Percentiles rank a stretch among this genome's conserved stretches.
These are phyloP conservation scores for Tapera naevia DNA, from an alignment of 2,797 vertebrate species.

Conservation along the genomic window DNA sequence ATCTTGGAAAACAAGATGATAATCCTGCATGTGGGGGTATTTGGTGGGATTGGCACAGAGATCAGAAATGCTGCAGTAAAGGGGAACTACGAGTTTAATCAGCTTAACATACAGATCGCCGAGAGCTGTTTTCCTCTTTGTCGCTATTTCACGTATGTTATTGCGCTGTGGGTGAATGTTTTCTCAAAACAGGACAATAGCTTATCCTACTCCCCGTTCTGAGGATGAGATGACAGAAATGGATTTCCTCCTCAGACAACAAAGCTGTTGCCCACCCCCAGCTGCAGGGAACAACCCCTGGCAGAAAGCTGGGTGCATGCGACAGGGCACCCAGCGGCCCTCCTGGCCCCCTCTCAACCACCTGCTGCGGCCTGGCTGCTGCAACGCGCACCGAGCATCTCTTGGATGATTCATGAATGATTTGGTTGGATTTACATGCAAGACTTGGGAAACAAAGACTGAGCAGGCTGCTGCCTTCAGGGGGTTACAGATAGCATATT, in stretches of 20 bases:
- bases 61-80: conserved; percentile 18
- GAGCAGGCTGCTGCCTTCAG: background rate
- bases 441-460: background rate
- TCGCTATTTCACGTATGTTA: background rate
- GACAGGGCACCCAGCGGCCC: accelerated
- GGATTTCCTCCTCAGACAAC: background rate
- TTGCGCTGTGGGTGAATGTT: background rate
- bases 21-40: conserved; percentile 11
- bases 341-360: accelerated
- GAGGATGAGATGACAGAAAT: background rate
- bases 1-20: conserved; percentile 12
- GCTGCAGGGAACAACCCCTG: background rate
- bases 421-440: background rate
- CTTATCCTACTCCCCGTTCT: background rate
- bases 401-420: accelerated
- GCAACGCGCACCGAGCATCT: accelerated
- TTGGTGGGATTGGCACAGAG: background rate
- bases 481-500: background rate
- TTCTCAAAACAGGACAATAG: conserved; percentile 8
- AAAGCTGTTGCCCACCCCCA: background rate
- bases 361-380: background rate
- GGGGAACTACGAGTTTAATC: background rate
- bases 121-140: background rate
- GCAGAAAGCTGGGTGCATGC: background rate
- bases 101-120: background rate